Evolutionary conservation across 2,888 invertebrate genomes (phyloP), one percentile per base, ranked within the genome.

Genomic region (Ceratothoa steindachneri): DNA sequence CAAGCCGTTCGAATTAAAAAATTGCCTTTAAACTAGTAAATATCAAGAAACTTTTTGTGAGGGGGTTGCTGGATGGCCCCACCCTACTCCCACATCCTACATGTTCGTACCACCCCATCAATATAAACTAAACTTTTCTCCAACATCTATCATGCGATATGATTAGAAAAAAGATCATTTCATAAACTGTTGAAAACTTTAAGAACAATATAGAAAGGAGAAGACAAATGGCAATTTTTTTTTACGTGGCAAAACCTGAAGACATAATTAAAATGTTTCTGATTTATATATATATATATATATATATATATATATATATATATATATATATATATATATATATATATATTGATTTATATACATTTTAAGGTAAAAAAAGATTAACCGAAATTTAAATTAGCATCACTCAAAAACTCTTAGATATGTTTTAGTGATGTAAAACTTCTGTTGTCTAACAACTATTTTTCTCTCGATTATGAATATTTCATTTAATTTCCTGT

Each of bases 291-390:
- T 71, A 71, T 71, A 65, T 65, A 65, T 64, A 65, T 64, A 71
- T 71, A 65, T 71, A 65, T 71, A 71, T 65, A 71, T 71, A 71
- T 71, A 65, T 65, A 65, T 65, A 70, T 70, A 70, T 70, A 70
- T 70, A 70, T 60, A 67, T 67, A 67, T 29, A 29, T 67, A 67
- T 67, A 67, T 67, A 31, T 31, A 30, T 67, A 19, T 67, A 51
- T 68, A 64, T 65, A 65, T 71, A 71, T 71, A 65, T 71, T 30
- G 30, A 71, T 41, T 9, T 71, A 65, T 71, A 71, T 65, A 71
- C 64, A 71, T 41, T 28, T 64, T 24, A 24, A n/a, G n/a, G n/a
- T n/a, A n/a, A n/a, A n/a, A n/a, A n/a, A n/a, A n/a, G n/a, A n/a
- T n/a, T n/a, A n/a, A n/a, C n/a, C 22, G 22, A 19, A 52, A 19